Evolutionary conservation across 2,888 invertebrate genomes (phyloP), one percentile per base, ranked within the genome.

Genomic region (Fragum whitleyi): DNA sequence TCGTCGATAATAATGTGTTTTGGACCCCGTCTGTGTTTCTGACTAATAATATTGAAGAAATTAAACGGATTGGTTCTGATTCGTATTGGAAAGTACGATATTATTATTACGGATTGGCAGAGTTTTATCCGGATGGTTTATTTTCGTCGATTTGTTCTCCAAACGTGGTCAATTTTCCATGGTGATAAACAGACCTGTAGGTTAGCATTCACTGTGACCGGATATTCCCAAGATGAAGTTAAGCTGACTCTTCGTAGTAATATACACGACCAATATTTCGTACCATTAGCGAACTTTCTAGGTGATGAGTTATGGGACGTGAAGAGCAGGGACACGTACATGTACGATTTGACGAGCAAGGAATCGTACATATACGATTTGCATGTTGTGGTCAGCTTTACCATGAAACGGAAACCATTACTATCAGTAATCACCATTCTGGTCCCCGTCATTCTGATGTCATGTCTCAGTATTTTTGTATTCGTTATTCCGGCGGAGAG

Each of bases 1-100:
- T 61, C 9, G 32, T 61, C 9, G 61, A 61, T n/a, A 61, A 61
- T 32, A 61, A 61, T 32, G 61, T 61, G 5, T 61, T 61, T n/a
- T 61, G 61, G 61, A 61, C 61, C 3, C 61, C 61, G 19, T n/a
- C 61, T 26, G 28, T 61, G 0, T 61, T 32, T 32, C 32, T 61
- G 14, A 32, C 29, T 19, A 61, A 61, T n/a, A 32, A 26, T 16
- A 2, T 32, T 2, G 61, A 32, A 16, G 61, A 61, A n/a, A 29
- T 61, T 19, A 29, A 61, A 32, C 26, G 29, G 16, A 61, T 61
- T 29, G 61, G 61, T 14, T 26, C 26, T 3, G 61, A 61, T 32
- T n/a, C 61, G 1, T 61, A 61, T 19, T 61, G 61, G 61, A 61
- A n/a, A 19, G 61, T 61, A 0, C 19, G 61, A n/a, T 61, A 32